Conservation (phyloP, 2,888 invertebrate genomes). For the Petrolisthes manimaculis region DNA sequence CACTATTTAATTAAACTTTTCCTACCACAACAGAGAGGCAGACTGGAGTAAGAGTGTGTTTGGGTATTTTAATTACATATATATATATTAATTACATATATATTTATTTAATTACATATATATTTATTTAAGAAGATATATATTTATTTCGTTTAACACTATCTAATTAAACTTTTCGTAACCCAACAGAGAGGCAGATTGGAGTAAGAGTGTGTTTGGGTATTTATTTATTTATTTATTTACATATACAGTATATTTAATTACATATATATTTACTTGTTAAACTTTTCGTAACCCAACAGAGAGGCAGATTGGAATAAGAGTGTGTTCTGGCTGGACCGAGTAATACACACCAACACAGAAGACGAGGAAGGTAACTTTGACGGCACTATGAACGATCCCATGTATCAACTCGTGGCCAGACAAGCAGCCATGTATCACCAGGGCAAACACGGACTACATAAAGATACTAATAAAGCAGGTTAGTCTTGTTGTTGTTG, state of each 20-base stretch:
- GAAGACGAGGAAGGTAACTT: constrained; percentile 69
- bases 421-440: constrained; percentile 72
- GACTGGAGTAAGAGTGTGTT: no score
- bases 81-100: neutral
- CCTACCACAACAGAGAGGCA: constrained; percentile 68
- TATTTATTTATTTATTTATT: constrained; percentile 66
- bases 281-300: constrained; percentile 29
- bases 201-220: no score
- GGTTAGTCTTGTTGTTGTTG: no score
- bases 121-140: neutral
- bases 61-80: no score
- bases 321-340: constrained; percentile 71
- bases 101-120: neutral
- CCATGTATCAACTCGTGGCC: constrained; percentile 71
- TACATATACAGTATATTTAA: neutral
- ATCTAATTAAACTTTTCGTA: no score
- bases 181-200: no score
- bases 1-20: constrained; percentile 68
- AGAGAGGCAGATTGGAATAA: constrained; percentile 70
- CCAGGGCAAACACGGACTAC: constrained; percentile 71
- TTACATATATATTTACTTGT: neutral
- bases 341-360: constrained; percentile 68
- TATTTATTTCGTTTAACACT: neutral
- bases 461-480: constrained; percentile 71
- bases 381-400: constrained; percentile 70